Evolutionary conservation across 2,888 invertebrate species (phyloP).

Genomic region (Xestia ashworthii): DNA sequence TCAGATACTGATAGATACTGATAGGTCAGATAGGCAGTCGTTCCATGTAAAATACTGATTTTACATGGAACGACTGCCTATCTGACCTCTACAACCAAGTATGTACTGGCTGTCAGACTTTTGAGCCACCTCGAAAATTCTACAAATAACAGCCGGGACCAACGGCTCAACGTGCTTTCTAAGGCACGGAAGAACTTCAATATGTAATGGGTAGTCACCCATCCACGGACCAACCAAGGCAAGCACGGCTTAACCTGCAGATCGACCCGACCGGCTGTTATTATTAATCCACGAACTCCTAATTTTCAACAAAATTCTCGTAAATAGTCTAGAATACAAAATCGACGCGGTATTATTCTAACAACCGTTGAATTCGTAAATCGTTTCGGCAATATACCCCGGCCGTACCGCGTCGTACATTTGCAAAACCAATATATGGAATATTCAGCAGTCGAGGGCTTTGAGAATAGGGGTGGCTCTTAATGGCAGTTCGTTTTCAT

Average conservation of each 20-base stretch:
- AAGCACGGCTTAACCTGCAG: too few relatives aligned
- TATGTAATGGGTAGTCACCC: neutral
- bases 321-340: slow-evolving; percentile 49
- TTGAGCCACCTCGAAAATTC: neutral
- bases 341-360: slow-evolving; percentile 57
- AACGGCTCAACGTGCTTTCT: neutral
- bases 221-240: neutral
- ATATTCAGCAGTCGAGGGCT: slow-evolving; percentile 59
- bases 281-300: neutral
- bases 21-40: too few relatives aligned
- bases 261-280: neutral
- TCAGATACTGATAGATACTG: too few relatives aligned
- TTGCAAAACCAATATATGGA: slow-evolving; percentile 65
- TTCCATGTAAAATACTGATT: too few relatives aligned
- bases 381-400: slow-evolving; percentile 56
- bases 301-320: neutral
- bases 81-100: neutral
- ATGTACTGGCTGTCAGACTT: neutral
- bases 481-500: slow-evolving; percentile 17
- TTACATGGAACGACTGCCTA: neutral
- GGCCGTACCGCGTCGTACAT: slow-evolving; percentile 53
- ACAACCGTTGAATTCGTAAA: slow-evolving; percentile 56
- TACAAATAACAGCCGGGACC: neutral
- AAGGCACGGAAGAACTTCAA: neutral
- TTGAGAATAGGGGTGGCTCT: slow-evolving; percentile 51